These are phyloP conservation scores for Crematogaster levior DNA, from an alignment of 2,888 invertebrate genomes.

Conservation along the genomic window DNA sequence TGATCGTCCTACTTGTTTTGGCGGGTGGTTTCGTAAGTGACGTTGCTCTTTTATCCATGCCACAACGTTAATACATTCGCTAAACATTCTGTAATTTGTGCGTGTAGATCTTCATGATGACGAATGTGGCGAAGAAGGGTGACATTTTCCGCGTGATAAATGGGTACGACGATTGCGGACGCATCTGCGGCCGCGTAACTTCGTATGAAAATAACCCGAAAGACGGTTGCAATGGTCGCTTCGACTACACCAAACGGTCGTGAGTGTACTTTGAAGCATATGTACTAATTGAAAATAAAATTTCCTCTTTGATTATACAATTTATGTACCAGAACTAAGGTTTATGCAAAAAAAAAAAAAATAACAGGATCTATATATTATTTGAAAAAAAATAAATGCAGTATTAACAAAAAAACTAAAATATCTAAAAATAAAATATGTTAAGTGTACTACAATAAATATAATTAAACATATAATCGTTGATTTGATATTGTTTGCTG, in stretches of 20 bases:
- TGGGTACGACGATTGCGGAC: constrained; percentile 89
- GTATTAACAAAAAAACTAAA: background rate
- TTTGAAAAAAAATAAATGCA: background rate
- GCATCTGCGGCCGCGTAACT: constrained; percentile 88
- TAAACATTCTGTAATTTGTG: background rate
- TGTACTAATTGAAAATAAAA: background rate
- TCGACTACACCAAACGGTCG: constrained; percentile 82
- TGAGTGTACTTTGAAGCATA: constrained; percentile 61
- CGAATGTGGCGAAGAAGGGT: constrained; percentile 84
- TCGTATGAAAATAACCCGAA: constrained; percentile 76
- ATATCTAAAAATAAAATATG: background rate
- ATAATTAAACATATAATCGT: background rate
- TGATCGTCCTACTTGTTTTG: constrained; percentile 75
- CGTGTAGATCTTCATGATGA: constrained; percentile 84
- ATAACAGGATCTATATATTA: background rate
- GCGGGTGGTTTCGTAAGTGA: constrained; percentile 79
- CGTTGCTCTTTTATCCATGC: background rate
- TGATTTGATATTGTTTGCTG: constrained; percentile 2
- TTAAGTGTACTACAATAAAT: no score
- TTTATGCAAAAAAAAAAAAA: background rate
- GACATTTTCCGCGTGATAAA: constrained; percentile 88
- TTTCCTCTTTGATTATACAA: background rate
- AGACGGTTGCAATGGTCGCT: constrained; percentile 85
- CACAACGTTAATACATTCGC: background rate
- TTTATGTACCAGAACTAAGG: background rate